Conservation (phyloP, 2,113 vertebrate genomes). For the Coreoperca whiteheadi region DNA sequence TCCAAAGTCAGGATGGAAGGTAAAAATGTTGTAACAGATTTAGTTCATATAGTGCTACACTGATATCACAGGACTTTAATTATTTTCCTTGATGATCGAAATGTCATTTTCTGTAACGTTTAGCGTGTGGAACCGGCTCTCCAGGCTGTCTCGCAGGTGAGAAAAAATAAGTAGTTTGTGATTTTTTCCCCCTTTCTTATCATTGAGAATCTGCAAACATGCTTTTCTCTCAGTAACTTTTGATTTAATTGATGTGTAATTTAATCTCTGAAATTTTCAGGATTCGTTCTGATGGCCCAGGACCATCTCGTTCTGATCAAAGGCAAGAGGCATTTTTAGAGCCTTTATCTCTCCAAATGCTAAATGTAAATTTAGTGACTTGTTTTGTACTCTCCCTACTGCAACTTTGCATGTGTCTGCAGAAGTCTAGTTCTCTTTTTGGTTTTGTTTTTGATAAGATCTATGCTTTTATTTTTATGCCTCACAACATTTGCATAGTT, state of each 20-base stretch:
- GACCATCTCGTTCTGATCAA: conserved; percentile 42
- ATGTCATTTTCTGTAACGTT: conserved; percentile 20
- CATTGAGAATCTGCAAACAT: not conserved
- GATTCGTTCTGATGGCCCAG: conserved; percentile 23
- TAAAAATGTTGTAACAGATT: conserved; percentile 30
- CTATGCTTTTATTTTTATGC: conserved; percentile 10
- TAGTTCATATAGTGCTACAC: not conserved
- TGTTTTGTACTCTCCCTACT: not conserved
- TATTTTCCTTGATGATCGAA: not conserved
- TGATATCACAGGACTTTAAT: not conserved
- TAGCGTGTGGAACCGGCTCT: conserved; percentile 76
- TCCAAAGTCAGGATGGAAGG: conserved; percentile 70
- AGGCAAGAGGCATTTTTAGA: conserved; percentile 50
- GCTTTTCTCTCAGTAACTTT: not conserved
- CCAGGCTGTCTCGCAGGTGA: conserved; percentile 78
- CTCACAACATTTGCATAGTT: conserved; percentile 35
- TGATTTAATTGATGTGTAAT: not conserved
- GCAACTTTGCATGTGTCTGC: conserved; percentile 8
- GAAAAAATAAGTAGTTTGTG: not conserved
- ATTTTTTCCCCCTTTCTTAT: not conserved
- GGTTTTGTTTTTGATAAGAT: not conserved
- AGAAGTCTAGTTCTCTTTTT: not conserved
- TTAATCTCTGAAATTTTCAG: conserved; percentile 36
- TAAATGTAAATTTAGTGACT: not conserved
- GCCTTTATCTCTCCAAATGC: not conserved